Base-by-base conservation (phyloP, 64 coral and sea anemone species). In the Porites australiensis region DNA sequence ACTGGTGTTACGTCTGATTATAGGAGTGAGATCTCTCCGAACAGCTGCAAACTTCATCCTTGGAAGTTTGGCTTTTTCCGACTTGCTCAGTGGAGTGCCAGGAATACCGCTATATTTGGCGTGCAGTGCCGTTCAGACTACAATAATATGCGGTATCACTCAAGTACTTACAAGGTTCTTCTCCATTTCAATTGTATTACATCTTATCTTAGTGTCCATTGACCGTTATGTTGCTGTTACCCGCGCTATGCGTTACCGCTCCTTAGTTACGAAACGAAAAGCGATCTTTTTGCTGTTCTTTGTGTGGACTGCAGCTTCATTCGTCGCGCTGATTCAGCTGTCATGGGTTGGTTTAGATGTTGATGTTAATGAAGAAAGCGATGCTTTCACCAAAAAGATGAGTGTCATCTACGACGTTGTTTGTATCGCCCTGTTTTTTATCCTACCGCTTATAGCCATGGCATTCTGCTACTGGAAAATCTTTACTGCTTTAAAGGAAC, bases 21-120 rank as follows among this genome's bases (percentile, higher is more conserved):
- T 6, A 59, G 11, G 18, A 43, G 50, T 59, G n/a, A 43, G 5
- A 13, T 44, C 52, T 59, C 78, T 82, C 13, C 78, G 53, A 57
- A 82, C 78, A 13, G 78, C 20, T 9, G 59, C 78, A 22, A 82
- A 82, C 78, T 23, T 63, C 8, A 82, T 82, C 53, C 78, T 81
- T 44, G 19, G 53, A 6, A 82, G 78, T 18, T 63, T 82, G 11
- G 78, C 78, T 15, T 57, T 45, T 57, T 59, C 53, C 3, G 78
- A 82, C 59, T 63, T 82, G 21, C n/a, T 82, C 4, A 82, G 11
- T 57, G 78, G 78, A 15, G 78, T 82, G 4, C 13, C 49, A 13
- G 78, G 78, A 63, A 82, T 82, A 59, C 78, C 78, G 11, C 23
- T 82, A 6, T 82, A 59, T 53, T 45, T 82, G 52, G 52, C 51